phyloP scores from a whole-genome alignment of 2,797 vertebrate genomes.

The Centropyge bicolor region DNA sequence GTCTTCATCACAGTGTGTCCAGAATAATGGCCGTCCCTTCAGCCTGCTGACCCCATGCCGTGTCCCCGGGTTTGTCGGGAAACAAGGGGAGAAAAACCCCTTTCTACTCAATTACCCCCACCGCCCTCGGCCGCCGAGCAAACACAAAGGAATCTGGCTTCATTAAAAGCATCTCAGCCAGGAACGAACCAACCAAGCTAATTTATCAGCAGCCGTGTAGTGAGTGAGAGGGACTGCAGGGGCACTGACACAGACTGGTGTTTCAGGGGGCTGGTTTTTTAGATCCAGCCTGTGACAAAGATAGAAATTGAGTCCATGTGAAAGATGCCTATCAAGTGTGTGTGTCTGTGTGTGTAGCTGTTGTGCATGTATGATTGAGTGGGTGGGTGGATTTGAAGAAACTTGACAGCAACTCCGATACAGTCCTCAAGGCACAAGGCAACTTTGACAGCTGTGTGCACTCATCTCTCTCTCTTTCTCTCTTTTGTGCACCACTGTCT shows the following conservation, averaged over 20 bases:
- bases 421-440: slow-evolving; percentile 63
- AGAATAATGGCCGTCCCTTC: slow-evolving; percentile 85
- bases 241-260: slow-evolving; percentile 17
- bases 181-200: slow-evolving; percentile 91
- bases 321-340: not conserved
- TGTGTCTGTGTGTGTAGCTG: not conserved
- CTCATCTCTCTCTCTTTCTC: slow-evolving; percentile 6
- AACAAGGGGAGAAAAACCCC: slow-evolving; percentile 86
- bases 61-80: slow-evolving; percentile 87
- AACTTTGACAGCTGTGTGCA: slow-evolving; percentile 69
- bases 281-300: slow-evolving; percentile 28
- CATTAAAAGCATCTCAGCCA: slow-evolving; percentile 93
- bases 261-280: slow-evolving; percentile 31
- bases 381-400: slow-evolving; percentile 72
- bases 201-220: slow-evolving; percentile 84
- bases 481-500: slow-evolving; percentile 26
- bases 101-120: slow-evolving; percentile 97
- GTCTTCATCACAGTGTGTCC: slow-evolving; percentile 86
- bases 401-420: slow-evolving; percentile 74
- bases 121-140: slow-evolving; percentile 88
- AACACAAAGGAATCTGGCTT: slow-evolving; percentile 93
- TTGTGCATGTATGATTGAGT: not conserved
- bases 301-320: slow-evolving; percentile 12
- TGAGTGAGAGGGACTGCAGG: slow-evolving; percentile 18
- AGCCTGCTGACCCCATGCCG: slow-evolving; percentile 88